Evolutionary conservation across 2,797 vertebrate genomes (phyloP), one percentile per base, ranked within the genome.

Genomic region (Xenopus petersii): DNA sequence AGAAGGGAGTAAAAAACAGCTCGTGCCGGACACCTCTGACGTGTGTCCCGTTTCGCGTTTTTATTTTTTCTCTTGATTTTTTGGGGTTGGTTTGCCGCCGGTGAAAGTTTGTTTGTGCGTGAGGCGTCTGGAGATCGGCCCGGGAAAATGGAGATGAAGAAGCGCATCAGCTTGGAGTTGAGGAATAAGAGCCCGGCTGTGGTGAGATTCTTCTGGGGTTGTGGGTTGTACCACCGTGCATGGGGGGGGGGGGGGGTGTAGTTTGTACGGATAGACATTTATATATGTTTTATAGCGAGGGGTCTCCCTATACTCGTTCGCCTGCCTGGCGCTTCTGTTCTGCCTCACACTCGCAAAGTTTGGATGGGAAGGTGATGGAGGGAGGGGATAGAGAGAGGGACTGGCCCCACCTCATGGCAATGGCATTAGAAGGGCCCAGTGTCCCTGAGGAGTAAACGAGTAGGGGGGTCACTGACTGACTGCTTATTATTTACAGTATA

Each of bases 131-230:
- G 86, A 81, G 83, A 84, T 85, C 78, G 64, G 87, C 82, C 89
- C 77, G 81, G 71, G 83, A 87, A 84, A 75, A 95, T 95, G 94
- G 95, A 96, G 77, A 95, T 96, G 95, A 95, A 94, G 88, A 94
- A 94, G 89, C 91, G 90, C 86, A 88, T 96, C 77, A 90, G 80
- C 80, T 85, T 92, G 91, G 94, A 95, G 92, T 87, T 96, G 82
- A 79, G 92, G 86, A 92, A 90, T 90, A 84, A 90, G 73, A 89
- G 85, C 46, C 94, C 94, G 4, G 88, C 90, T 42, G 91, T 94
- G 93, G 95, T 95, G 85, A 82, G 93, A 21, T 26, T 8, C 70
- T 30, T 7, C 66, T 1, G 46, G 68, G 67, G 71, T 79, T 67
- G 10, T 42, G 36, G 36, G 36, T 42, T 10, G 26, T 1, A 11